Evolutionary conservation across 2,797 vertebrate species (phyloP), one percentile per base, ranked within the genome.

Genomic region (Anisognathus igniventris): DNA sequence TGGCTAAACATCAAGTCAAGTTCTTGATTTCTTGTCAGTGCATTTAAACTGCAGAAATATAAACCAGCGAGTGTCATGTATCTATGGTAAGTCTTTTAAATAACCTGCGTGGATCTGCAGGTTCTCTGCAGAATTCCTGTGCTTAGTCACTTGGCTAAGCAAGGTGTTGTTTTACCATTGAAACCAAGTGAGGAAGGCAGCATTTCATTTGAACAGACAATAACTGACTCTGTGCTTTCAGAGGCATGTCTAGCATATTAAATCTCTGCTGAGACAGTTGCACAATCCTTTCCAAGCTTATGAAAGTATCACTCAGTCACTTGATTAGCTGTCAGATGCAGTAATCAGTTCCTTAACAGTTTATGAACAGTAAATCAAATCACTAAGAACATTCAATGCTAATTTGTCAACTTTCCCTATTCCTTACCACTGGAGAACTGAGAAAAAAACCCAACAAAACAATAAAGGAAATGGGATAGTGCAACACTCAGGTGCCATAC

Each of bases 281-380:
- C 44, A 68, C 44, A 82, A 33, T 67, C 24, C 39, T 83, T 88
- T 83, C 74, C 54, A 72, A 87, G 61, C 19, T 85, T 86, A 74
- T 65, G 51, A 80, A 93, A 95, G 76, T 73, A 80, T 48, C 65
- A 65, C 51, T 90, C 71, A 42, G 65, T 17, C 47, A 75, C 86
- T 90, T 89, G 74, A 94, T 93, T 90, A 94, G 53, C 47, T 88
- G 22, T 90, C 79, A 94, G 76, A 74, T 6, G 6, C 54, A 80
- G 33, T 85, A 88, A 90, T 78, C 57, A 40, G 40, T 70, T 86
- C 42, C 51, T 83, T 64, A 66, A 70, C 18, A 75, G 47, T 74
- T 87, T 81, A n/a, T 47, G 64, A 70, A 68, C 23, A 78, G 11
- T 57, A 75, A 87, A 82, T 50, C 72, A 65, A 84, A 61, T 45